phyloP scores from a whole-genome alignment of 2,797 vertebrate species.

The Telmatherina bonti region DNA sequence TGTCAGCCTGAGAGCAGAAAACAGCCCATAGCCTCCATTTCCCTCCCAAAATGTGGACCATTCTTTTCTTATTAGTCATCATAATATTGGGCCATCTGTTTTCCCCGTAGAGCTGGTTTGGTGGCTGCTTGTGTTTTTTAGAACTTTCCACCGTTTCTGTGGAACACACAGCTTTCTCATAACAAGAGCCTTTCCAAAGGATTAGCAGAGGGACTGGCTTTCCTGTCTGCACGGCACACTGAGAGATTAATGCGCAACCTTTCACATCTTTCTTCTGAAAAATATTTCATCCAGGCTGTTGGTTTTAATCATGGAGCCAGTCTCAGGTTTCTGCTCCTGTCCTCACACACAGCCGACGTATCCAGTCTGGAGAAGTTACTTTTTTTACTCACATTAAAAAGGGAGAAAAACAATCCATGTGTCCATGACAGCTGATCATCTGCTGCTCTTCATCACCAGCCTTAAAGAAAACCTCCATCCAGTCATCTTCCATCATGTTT shows the following conservation, averaged over 20 bases:
- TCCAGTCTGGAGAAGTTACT: too few relatives aligned
- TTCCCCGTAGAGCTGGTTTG: slow-evolving; percentile 19
- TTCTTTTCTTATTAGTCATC: slow-evolving; percentile 54
- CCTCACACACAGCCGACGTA: too few relatives aligned
- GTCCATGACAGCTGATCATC: too few relatives aligned
- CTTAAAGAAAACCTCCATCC: too few relatives aligned
- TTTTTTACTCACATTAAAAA: too few relatives aligned
- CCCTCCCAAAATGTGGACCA: slow-evolving; percentile 2
- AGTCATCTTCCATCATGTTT: too few relatives aligned
- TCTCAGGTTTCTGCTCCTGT: too few relatives aligned
- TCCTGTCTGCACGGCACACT: background rate
- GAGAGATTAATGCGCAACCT: background rate
- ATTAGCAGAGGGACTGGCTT: slow-evolving; percentile 9
- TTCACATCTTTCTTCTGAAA: background rate
- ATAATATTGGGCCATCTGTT: slow-evolving; percentile 30
- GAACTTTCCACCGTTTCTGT: slow-evolving; percentile 46
- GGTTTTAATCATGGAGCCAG: slow-evolving; percentile 7
- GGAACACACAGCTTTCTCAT: slow-evolving; percentile 18
- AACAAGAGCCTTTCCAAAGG: background rate
- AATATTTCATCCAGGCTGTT: background rate
- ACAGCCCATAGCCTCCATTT: slow-evolving; percentile 5
- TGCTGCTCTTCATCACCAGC: too few relatives aligned
- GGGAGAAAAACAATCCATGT: too few relatives aligned
- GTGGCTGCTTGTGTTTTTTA: slow-evolving; percentile 26
- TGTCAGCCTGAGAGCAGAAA: slow-evolving; percentile 19